These are phyloP conservation scores for Cephalophus harveyi DNA, from an alignment of 2,113 vertebrate genomes.

Conservation along the genomic window DNA sequence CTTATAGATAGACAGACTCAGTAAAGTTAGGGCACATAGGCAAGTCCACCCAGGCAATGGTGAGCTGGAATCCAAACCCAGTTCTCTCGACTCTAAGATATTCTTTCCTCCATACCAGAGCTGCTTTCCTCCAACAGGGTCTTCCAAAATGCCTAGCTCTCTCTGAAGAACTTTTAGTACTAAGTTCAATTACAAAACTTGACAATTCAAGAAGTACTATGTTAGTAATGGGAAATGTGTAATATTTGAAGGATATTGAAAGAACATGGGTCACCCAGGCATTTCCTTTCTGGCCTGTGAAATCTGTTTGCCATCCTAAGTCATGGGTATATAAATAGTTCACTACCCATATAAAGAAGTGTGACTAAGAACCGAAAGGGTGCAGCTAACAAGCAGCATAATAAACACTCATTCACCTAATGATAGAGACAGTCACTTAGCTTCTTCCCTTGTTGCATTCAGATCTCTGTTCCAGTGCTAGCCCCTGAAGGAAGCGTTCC, in stretches of 20 bases:
- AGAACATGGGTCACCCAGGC: conserved; percentile 12
- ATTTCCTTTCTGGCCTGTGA: conserved; percentile 45
- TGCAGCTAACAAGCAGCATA: not conserved
- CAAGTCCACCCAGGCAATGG: not conserved
- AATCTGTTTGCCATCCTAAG: conserved; percentile 28
- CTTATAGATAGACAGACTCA: not conserved
- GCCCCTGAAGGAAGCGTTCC: not conserved
- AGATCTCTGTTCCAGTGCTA: not conserved
- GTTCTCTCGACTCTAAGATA: not conserved
- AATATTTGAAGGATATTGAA: conserved; percentile 38
- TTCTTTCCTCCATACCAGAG: not conserved
- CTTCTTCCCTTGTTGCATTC: not conserved
- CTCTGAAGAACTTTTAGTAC: not conserved
- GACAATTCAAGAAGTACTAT: conserved; percentile 6
- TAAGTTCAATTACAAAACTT: conserved; percentile 3
- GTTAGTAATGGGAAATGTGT: conserved; percentile 21
- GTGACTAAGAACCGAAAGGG: conserved; percentile 55
- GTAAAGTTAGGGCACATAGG: not conserved
- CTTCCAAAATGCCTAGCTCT: not conserved
- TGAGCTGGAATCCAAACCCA: not conserved
- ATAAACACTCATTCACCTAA: not conserved
- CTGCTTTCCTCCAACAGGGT: not conserved
- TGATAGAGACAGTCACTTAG: not conserved
- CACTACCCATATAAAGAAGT: conserved; percentile 16
- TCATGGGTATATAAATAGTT: conserved; percentile 60